A percentile compares a stretch with the other conserved stretches of the same genome.
phyloP scores from a whole-genome alignment of 2,113 vertebrate species.

The Upupa epops region DNA sequence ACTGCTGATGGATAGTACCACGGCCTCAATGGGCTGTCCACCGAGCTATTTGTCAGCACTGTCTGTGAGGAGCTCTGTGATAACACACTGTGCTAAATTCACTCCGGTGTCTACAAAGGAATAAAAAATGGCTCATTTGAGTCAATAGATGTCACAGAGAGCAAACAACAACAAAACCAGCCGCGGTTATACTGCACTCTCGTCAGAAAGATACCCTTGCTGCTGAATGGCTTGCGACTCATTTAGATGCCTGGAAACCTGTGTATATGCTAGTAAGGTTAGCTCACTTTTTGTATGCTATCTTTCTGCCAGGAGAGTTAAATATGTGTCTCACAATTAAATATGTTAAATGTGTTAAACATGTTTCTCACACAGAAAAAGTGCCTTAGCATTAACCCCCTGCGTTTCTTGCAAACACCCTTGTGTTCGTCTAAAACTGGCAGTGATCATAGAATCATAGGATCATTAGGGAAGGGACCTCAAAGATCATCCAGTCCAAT shows the following conservation, averaged over 20 bases:
- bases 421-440: neutral
- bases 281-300: neutral
- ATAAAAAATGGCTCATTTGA: constrained; percentile 69
- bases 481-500: no score
- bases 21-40: constrained; percentile 71
- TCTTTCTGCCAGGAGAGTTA: neutral
- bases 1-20: constrained; percentile 69
- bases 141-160: constrained; percentile 54
- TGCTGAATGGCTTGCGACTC: neutral
- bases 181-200: neutral
- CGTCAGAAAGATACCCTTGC: neutral
- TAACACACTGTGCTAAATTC: constrained; percentile 70
- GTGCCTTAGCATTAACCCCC: neutral
- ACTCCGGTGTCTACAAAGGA: constrained; percentile 63
- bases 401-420: neutral
- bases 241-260: neutral
- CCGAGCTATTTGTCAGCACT: constrained; percentile 72
- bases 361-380: neutral
- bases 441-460: no score
- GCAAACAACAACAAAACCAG: constrained; percentile 63
- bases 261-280: neutral
- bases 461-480: no score
- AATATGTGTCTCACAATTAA: no score
- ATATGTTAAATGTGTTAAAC: no score
- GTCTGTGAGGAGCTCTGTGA: constrained; percentile 68